Conservation (phyloP, 2,113 vertebrate genomes). For the Charadrius vociferus region DNA sequence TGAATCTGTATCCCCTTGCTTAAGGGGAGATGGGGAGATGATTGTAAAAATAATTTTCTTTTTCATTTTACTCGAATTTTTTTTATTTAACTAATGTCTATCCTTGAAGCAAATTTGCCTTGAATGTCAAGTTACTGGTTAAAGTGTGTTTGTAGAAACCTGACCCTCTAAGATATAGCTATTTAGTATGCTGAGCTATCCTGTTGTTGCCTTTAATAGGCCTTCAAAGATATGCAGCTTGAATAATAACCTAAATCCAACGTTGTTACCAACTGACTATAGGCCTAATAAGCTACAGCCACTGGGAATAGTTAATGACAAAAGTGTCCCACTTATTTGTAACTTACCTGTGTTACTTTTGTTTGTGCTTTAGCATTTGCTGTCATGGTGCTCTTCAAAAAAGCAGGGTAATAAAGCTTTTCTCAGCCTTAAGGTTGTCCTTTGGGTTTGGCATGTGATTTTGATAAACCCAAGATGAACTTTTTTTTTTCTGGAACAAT, state of each 20-base stretch:
- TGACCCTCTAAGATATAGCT: neutral
- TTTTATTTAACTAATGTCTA: neutral
- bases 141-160: neutral
- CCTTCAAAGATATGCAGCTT: neutral
- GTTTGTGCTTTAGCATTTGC: neutral
- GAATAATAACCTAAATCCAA: neutral
- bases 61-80: fast-evolving
- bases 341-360: neutral
- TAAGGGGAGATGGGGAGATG: fast-evolving
- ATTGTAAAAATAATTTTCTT: fast-evolving
- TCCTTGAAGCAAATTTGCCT: neutral
- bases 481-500: neutral
- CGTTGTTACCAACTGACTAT: neutral
- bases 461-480: neutral
- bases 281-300: neutral
- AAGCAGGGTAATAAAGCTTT: neutral
- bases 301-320: neutral
- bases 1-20: fast-evolving
- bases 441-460: neutral
- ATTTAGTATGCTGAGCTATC: neutral
- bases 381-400: neutral
- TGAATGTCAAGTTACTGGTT: neutral
- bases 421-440: neutral
- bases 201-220: neutral
- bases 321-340: neutral